Conservation (phyloP, 2,797 vertebrate genomes). For the Eupleurogrammus muticus region DNA sequence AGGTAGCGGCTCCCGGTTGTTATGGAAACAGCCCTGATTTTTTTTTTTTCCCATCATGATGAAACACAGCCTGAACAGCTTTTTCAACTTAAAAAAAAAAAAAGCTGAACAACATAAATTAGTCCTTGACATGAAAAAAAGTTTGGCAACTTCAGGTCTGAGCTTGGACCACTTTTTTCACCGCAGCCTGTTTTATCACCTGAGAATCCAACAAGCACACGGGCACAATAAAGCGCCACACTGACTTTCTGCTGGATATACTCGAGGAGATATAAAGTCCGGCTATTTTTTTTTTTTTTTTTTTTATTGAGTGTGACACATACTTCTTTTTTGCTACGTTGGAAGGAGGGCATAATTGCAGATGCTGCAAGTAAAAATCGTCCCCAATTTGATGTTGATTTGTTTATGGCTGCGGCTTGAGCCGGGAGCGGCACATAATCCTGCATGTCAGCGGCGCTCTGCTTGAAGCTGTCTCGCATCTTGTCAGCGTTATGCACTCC, state of each 20-base stretch:
- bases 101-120: slow-evolving; percentile 9
- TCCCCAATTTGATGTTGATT: slow-evolving; percentile 20
- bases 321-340: not conserved
- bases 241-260: not conserved
- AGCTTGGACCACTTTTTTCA: not conserved
- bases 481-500: slow-evolving; percentile 43
- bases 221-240: not conserved
- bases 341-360: not conserved
- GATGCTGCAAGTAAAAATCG: slow-evolving; percentile 5
- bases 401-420: slow-evolving; percentile 43
- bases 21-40: slow-evolving; percentile 55
- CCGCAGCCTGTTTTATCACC: not conserved
- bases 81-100: slow-evolving; percentile 7
- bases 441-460: slow-evolving; percentile 54
- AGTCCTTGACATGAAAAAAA: slow-evolving; percentile 23
- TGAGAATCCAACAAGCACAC: not conserved
- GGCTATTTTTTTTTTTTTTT: too few species aligned
- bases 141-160: slow-evolving; percentile 1
- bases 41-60: slow-evolving; percentile 18
- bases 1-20: slow-evolving; percentile 45
- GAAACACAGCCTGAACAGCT: slow-evolving; percentile 13
- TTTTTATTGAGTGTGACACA: not conserved
- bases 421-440: slow-evolving; percentile 55
- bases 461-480: slow-evolving; percentile 50
- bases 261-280: not conserved